Conservation (phyloP, 2,797 vertebrate genomes). For the Gephyroberyx darwinii region DNA sequence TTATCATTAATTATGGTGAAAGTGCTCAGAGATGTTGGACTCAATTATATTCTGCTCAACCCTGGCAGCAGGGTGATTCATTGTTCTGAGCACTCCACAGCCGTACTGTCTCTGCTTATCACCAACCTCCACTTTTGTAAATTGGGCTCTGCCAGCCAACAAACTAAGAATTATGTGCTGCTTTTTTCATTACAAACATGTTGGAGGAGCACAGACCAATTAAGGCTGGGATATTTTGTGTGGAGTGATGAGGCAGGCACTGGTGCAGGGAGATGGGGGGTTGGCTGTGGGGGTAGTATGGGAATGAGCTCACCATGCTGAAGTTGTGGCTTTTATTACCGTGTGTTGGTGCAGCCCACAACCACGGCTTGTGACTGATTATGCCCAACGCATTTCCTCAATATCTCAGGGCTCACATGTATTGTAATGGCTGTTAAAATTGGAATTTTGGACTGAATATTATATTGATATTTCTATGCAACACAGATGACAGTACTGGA, state of each 20-base stretch:
- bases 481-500: conserved; percentile 45
- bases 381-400: conserved; percentile 46
- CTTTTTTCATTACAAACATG: conserved; percentile 99
- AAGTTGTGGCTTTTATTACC: conserved; percentile 78
- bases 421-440: conserved; percentile 56
- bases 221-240: conserved; percentile 95
- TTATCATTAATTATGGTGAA: conserved; percentile 99
- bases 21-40: conserved; percentile 99
- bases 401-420: conserved; percentile 57
- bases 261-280: conserved; percentile 74
- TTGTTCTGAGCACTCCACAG: conserved; percentile 94
- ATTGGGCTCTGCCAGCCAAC: conserved; percentile 99
- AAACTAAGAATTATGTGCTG: conserved; percentile 99
- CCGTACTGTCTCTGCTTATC: conserved; percentile 98
- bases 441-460: conserved; percentile 60
- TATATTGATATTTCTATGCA: conserved; percentile 55
- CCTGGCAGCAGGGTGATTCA: conserved; percentile 99
- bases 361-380: conserved; percentile 64
- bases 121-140: conserved; percentile 99
- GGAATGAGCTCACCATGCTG: conserved; percentile 79
- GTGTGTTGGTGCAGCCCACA: conserved; percentile 55
- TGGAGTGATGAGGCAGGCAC: conserved; percentile 87
- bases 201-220: conserved; percentile 98
- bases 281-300: conserved; percentile 70
- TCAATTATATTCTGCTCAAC: conserved; percentile 99